Percentiles rank a stretch among this genome's conserved stretches.
Evolutionary conservation across 2,113 vertebrate species (phyloP).

Genomic region (Stigmatopora nigra): DNA sequence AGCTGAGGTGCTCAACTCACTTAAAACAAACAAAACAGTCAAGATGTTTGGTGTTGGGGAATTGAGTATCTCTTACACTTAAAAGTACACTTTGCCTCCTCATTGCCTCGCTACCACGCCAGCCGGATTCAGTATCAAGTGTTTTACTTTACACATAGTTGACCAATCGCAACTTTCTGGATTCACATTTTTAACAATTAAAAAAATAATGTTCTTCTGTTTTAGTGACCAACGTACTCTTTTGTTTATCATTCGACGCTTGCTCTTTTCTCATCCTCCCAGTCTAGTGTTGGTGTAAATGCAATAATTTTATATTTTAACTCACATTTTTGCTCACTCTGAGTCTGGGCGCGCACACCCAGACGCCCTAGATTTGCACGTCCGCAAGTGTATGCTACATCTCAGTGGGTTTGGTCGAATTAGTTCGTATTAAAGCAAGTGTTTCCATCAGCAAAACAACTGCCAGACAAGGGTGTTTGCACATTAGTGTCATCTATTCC

Average conservation of each 20-base stretch:
- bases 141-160: constrained; percentile 28
- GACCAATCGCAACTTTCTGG: constrained; percentile 39
- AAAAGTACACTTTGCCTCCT: constrained; percentile 19
- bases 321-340: not conserved
- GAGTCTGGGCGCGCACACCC: not conserved
- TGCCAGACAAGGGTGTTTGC: not conserved
- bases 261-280: not conserved
- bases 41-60: not conserved
- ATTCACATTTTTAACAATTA: constrained; percentile 42
- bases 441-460: not conserved
- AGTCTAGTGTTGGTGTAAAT: not conserved
- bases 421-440: not conserved
- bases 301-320: not conserved
- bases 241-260: constrained; percentile 4
- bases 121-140: constrained; percentile 32
- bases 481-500: not conserved
- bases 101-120: constrained; percentile 29
- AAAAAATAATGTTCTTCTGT: constrained; percentile 8
- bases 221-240: constrained; percentile 35
- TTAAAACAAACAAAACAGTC: not conserved
- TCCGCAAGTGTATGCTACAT: not conserved
- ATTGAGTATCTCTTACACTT: constrained; percentile 15
- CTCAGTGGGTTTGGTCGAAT: not conserved
- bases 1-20: constrained; percentile 14
- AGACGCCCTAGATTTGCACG: not conserved